Percentiles rank a stretch among this genome's conserved stretches.
These are phyloP conservation scores for Cantharis rufa DNA, from an alignment of 2,888 invertebrate genomes.

Conservation along the genomic window DNA sequence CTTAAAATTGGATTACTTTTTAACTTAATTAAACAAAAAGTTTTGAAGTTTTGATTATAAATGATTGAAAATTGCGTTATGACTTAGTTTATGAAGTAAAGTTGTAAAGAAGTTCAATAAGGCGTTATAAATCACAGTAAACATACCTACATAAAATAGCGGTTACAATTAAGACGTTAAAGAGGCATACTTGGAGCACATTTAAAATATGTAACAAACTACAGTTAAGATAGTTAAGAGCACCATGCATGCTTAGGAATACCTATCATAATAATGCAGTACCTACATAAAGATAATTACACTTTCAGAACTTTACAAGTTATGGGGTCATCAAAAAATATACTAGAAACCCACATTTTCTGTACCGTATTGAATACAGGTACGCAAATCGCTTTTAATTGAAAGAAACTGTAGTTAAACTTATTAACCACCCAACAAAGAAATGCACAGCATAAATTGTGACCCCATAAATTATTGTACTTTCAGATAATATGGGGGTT, in stretches of 20 bases:
- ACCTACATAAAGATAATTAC: neutral
- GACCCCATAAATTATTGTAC: neutral
- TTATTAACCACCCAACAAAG: neutral
- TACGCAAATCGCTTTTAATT: neutral
- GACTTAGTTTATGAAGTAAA: neutral
- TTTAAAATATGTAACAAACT: slow-evolving; percentile 3
- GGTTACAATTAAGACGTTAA: neutral
- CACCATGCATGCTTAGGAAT: slow-evolving; percentile 1
- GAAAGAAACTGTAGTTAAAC: neutral
- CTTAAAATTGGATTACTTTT: neutral
- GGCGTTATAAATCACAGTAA: neutral
- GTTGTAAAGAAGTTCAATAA: neutral
- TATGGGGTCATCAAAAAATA: neutral
- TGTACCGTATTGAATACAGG: neutral
- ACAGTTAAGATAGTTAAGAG: neutral
- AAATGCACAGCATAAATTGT: neutral
- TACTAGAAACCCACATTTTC: neutral
- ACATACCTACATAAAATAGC: neutral
- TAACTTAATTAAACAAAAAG: neutral
- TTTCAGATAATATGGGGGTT: neutral
- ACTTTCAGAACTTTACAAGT: neutral
- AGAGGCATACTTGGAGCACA: neutral
- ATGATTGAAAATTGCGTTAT: neutral
- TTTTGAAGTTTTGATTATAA: neutral
- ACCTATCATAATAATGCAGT: neutral